Evolutionary conservation across 2,797 vertebrate genomes (phyloP), one percentile per base, ranked within the genome.

Genomic region (Dallia pectoralis): DNA sequence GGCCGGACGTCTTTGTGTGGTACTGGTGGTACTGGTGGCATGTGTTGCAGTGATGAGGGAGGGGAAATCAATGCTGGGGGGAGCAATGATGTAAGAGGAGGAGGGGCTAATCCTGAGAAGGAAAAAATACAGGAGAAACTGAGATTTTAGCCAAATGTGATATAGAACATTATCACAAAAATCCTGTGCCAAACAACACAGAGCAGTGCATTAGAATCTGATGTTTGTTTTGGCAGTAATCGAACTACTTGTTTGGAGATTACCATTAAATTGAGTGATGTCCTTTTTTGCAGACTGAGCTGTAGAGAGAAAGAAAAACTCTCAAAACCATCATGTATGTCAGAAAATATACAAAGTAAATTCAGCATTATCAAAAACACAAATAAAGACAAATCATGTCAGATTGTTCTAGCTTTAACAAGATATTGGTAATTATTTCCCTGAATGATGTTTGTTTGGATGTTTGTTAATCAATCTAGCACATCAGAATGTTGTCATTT

Each of bases 1-100:
- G 93, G 93, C 0, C 79, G 82, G 8, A 82, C 74, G 74, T 93
- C 92, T 90, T 90, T 93, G 22, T 82, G 78, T 40, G 79, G 63
- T 1, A 81, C 83, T 33, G 84, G 84, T 25, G 83, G 74, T 49
- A 73, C 82, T 33, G 83, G 73, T 40, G 77, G 18, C 33, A 84
- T 69, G 47, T 77, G 81, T 40, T 69, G 76, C 32, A 51, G 48
- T 51, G 53, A n/a, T 18, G 12, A 7, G 63, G 40, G n/a, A 62
- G 67, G 62, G 30, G 44, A 25, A 27, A 11, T 82, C 30, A 1
- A 19, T 22, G 66, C 6, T 15, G 66, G 61, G 0, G 79, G 82
- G 0, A 77, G 44, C 0, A 87, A 77, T 53, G 73, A n/a, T 1
- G 77, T 51, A 2, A 65, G 44, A 18, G 87, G 75, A 76, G 89